Evolutionary conservation across 2,797 vertebrate species (phyloP).

Genomic region (Alcedo atthis): DNA sequence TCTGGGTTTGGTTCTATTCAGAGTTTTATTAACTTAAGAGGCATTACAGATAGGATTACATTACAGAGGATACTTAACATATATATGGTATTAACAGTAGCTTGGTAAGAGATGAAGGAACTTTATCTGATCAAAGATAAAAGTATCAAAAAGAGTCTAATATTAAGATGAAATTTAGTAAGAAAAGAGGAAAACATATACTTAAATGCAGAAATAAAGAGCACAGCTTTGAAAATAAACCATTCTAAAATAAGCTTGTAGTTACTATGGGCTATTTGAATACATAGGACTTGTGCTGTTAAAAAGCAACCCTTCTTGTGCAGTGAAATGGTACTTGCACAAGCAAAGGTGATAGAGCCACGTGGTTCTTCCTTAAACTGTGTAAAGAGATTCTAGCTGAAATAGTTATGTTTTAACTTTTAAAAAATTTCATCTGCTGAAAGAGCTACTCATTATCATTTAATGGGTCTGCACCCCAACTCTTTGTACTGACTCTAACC

Average conservation of each 20-base stretch:
- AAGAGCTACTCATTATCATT: neutral
- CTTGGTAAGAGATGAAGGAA: neutral
- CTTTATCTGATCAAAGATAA: neutral
- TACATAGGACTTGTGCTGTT: neutral
- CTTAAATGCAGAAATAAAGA: neutral
- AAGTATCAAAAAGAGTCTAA: neutral
- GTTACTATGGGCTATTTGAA: neutral
- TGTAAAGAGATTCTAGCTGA: neutral
- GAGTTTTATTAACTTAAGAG: neutral
- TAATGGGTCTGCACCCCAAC: neutral
- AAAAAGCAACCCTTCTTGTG: neutral
- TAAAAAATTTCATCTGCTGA: neutral
- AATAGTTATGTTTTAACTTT: neutral
- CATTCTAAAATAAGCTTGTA: neutral
- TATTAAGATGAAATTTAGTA: neutral
- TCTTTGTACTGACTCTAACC: too few relatives aligned
- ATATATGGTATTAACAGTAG: neutral
- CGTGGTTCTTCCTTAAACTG: neutral
- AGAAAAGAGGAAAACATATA: neutral
- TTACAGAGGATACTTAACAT: neutral
- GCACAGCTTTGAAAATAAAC: neutral
- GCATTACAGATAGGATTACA: too few relatives aligned
- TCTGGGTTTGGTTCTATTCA: neutral
- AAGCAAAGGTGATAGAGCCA: neutral
- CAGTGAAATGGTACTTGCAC: neutral